Evolutionary conservation across 2,888 invertebrate genomes (phyloP).

Genomic region (Phengaris alcon): DNA sequence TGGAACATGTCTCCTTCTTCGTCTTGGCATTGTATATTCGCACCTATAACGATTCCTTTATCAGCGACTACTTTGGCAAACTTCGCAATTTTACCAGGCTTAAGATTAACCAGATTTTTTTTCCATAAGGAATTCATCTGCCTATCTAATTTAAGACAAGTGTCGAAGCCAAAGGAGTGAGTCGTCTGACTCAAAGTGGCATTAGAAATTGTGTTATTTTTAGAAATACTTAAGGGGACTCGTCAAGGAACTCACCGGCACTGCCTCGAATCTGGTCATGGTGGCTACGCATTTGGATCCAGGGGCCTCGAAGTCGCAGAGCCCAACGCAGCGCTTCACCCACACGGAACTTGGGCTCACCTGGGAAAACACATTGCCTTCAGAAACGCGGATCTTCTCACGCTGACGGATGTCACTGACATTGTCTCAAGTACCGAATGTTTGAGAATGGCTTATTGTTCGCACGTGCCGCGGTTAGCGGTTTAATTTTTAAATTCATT

Average conservation of each 20-base stretch:
- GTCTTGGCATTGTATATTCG: conserved; percentile 65
- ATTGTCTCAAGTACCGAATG: conserved; percentile 33
- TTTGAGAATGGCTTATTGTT: conserved; percentile 5
- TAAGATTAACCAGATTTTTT: not conserved
- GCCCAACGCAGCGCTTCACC: conserved; percentile 70
- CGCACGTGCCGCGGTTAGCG: not conserved
- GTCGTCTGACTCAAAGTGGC: no score
- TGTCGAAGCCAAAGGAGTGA: no score
- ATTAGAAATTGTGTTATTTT: no score
- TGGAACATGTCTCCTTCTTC: conserved; percentile 62
- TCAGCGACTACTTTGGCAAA: not conserved
- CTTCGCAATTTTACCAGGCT: not conserved
- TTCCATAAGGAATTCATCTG: not conserved
- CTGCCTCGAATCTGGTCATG: conserved; percentile 51
- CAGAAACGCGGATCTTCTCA: conserved; percentile 60
- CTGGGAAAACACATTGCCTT: conserved; percentile 59
- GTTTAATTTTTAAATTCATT: not conserved
- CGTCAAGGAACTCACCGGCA: conserved; percentile 58
- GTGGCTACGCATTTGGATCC: conserved; percentile 59
- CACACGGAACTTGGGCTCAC: conserved; percentile 67
- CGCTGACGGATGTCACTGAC: conserved; percentile 50
- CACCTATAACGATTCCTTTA: conserved; percentile 49
- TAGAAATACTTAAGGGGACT: no score
- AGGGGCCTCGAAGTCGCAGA: conserved; percentile 59
- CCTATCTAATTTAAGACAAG: no score